These are phyloP conservation scores for Drosophila anomalipes DNA, from an alignment of 2,888 invertebrate genomes.

Conservation along the genomic window DNA sequence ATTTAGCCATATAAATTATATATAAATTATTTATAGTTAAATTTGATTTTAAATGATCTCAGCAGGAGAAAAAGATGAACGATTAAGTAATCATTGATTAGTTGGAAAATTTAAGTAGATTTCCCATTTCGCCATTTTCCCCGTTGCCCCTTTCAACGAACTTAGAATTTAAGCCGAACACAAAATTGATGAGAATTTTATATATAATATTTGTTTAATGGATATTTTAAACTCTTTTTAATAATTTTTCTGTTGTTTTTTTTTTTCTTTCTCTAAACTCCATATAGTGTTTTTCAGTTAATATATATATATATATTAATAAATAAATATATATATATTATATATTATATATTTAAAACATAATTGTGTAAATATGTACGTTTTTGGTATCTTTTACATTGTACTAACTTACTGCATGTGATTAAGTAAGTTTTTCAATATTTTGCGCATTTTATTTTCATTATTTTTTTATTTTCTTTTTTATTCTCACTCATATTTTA, in stretches of 20 bases:
- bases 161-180: conserved; percentile 5
- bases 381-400: conserved; percentile 42
- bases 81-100: background rate
- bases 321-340: background rate
- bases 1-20: background rate
- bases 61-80: background rate
- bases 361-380: conserved; percentile 33
- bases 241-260: background rate
- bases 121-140: background rate
- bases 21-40: background rate
- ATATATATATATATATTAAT: background rate
- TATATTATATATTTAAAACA: conserved; percentile 6
- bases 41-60: background rate
- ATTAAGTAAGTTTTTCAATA: conserved; percentile 45
- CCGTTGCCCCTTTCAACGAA: background rate
- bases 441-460: conserved; percentile 50
- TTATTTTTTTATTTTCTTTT: conserved; percentile 9
- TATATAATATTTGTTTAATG: background rate
- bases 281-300: conserved; percentile 6
- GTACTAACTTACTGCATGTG: conserved; percentile 32
- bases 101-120: background rate
- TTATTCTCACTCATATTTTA: conserved; percentile 71
- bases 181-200: background rate
- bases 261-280: background rate
- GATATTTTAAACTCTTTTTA: background rate